phyloP scores from a whole-genome alignment of 2,888 invertebrate genomes.

The Parochlus steinenii region DNA sequence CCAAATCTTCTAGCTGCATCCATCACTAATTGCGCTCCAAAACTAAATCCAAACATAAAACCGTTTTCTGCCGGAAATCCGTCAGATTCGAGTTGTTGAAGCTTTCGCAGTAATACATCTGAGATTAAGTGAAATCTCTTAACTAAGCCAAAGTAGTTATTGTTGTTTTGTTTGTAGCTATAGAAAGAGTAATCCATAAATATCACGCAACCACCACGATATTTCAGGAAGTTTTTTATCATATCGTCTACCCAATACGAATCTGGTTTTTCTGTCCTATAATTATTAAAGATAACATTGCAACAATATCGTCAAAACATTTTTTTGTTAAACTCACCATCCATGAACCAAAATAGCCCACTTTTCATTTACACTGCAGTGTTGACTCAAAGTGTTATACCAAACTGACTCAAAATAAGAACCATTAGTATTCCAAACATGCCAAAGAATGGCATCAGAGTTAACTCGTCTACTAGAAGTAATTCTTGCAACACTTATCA shows the following conservation, averaged over 20 bases:
- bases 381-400: too few species aligned
- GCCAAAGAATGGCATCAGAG: too few species aligned
- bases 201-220: slow-evolving; percentile 26
- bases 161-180: slow-evolving; percentile 16
- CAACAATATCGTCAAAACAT: too few species aligned
- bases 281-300: too few species aligned
- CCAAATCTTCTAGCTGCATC: slow-evolving; percentile 21
- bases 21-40: slow-evolving; percentile 23
- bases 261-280: too few species aligned
- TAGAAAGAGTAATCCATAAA: slow-evolving; percentile 25
- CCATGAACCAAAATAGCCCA: too few species aligned
- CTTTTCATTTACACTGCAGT: too few species aligned
- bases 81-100: slow-evolving; percentile 18
- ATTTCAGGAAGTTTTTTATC: slow-evolving; percentile 13
- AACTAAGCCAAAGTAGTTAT: slow-evolving; percentile 23
- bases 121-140: slow-evolving; percentile 21
- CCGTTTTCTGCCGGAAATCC: slow-evolving; percentile 19
- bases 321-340: too few species aligned
- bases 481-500: too few species aligned
- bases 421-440: too few species aligned
- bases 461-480: too few species aligned
- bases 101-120: slow-evolving; percentile 19
- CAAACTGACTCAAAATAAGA: too few species aligned
- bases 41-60: slow-evolving; percentile 18
- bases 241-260: slow-evolving; percentile 20